Evolutionary conservation across 2,113 vertebrate genomes (phyloP), one percentile per base, ranked within the genome.

Genomic region (Phrynosoma blainvillii): DNA sequence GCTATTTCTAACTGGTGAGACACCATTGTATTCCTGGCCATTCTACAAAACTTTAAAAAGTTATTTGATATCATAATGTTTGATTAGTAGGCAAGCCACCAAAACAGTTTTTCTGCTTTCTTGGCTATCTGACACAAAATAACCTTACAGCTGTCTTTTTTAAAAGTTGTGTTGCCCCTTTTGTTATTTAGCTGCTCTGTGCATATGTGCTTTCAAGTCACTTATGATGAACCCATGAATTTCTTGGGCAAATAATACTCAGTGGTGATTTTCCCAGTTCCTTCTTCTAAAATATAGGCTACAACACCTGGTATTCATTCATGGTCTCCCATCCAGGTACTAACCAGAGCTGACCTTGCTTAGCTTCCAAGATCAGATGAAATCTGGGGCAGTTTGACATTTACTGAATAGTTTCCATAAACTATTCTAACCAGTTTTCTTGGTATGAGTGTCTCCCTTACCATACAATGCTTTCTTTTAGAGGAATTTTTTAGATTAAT

Each of bases 391-490:
- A 62, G 0, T 89, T 92, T 80, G 74, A 56, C 82, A 54, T n/a
- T 21, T 0, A 1, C 14, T 25, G 20, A 89, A 89, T 68, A 91
- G 85, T 84, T 80, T 6, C 52, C 88, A 79, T 54, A 87, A 80
- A 52, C 32, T 73, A 7, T 2, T 36, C 0, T 71, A 68, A 32
- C 36, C 14, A 73, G 3, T 82, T 14, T 76, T 52, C 16, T 30
- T 86, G 30, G 65, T 6, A 13, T 16, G 59, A 62, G 59, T 36
- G 18, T 32, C 32, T 82, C 87, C 82, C 52, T 27, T 92, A 2
- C 73, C 79, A 90, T 68, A 92, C 93, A n/a, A 5, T 80, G 56
- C 42, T 84, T 70, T 36, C 92, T 79, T 91, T 90, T 75, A 89
- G 13, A 65, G 84, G 52, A 83, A 89, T 80, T 16, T 14, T 77